A percentile compares a stretch with the other conserved stretches of the same genome.
Evolutionary conservation across 2,888 invertebrate species (phyloP).

Genomic region (Erpobdella octoculata): DNA sequence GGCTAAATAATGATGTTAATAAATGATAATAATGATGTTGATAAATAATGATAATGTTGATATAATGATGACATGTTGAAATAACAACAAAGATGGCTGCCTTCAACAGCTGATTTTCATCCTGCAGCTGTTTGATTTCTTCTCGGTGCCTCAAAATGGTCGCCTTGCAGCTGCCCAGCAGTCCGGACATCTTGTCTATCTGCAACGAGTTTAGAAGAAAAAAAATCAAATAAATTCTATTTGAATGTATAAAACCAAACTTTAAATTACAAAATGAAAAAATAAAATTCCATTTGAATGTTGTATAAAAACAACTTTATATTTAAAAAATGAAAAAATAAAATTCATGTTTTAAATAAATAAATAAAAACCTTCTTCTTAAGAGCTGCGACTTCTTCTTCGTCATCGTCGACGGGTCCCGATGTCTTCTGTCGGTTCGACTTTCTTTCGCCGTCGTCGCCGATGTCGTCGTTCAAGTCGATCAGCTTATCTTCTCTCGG

Average conservation of each 20-base stretch:
- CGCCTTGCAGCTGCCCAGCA: constrained; percentile 25
- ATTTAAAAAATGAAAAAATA: not conserved
- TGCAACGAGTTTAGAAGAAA: too few relatives aligned
- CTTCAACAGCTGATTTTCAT: not conserved
- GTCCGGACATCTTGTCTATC: constrained; percentile 9
- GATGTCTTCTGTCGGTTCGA: not conserved
- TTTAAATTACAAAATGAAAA: too few relatives aligned
- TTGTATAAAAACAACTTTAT: too few relatives aligned
- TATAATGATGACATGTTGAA: not conserved
- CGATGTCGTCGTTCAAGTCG: not conserved
- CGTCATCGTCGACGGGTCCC: not conserved
- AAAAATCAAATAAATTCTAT: too few relatives aligned
- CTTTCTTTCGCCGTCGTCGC: not conserved
- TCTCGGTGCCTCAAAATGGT: constrained; percentile 17
- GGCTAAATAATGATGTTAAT: not conserved
- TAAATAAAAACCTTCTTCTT: not conserved
- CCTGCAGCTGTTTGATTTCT: constrained; percentile 16
- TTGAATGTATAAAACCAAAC: too few relatives aligned
- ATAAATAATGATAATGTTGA: not conserved
- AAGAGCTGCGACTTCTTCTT: not conserved
- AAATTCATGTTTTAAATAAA: not conserved
- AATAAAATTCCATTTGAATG: too few relatives aligned
- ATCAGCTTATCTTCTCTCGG: not conserved
- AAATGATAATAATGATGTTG: too few relatives aligned
- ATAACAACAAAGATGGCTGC: not conserved